Percentiles rank a stretch among this genome's conserved stretches.
Evolutionary conservation across 2,113 vertebrate genomes (phyloP).

Genomic region (Leucopsar rothschildi): DNA sequence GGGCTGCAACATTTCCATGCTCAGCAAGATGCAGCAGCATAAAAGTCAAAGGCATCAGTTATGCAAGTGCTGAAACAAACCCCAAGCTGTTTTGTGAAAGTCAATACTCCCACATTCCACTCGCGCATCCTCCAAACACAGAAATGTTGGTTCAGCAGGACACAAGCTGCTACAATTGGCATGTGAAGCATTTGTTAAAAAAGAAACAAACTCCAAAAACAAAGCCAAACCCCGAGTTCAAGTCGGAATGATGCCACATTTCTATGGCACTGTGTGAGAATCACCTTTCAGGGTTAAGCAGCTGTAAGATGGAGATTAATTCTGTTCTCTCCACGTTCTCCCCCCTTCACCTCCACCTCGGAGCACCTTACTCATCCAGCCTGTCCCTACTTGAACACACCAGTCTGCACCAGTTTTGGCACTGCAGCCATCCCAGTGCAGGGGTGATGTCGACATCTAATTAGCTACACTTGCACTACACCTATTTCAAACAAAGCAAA

Average conservation of each 20-base stretch:
- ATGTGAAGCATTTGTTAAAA: neutral
- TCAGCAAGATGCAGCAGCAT: neutral
- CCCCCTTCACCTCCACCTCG: neutral
- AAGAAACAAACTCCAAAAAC: neutral
- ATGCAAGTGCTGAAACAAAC: conserved; percentile 4
- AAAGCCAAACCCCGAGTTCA: neutral
- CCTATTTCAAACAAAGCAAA: neutral
- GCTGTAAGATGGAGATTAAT: neutral
- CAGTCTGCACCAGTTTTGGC: neutral
- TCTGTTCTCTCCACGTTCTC: neutral
- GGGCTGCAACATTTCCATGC: neutral
- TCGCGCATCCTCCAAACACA: conserved; percentile 17
- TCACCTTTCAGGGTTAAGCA: neutral
- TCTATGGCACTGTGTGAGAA: neutral
- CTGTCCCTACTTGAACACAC: neutral
- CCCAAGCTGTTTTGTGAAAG: conserved; percentile 2
- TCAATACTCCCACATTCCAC: conserved; percentile 47
- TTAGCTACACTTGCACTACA: neutral
- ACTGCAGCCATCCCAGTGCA: neutral
- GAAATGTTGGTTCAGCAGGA: conserved; percentile 45
- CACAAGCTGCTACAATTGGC: neutral
- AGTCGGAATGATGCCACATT: neutral
- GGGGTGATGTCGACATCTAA: neutral
- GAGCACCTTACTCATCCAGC: neutral
- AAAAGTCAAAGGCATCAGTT: neutral